phyloP scores from a whole-genome alignment of 2,113 vertebrate genomes.

The Mirounga angustirostris region DNA sequence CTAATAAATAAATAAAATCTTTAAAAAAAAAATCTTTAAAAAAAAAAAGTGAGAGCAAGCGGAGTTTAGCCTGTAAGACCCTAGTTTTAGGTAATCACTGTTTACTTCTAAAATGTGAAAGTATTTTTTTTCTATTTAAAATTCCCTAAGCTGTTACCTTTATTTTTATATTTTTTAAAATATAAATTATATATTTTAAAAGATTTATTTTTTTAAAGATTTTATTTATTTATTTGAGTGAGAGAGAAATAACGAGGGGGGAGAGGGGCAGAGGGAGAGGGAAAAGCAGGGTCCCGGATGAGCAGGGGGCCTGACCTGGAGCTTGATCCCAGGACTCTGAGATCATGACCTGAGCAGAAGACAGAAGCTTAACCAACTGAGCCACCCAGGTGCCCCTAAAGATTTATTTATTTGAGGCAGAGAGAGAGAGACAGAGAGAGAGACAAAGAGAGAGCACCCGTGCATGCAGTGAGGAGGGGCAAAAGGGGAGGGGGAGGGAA shows the following conservation, averaged over 20 bases:
- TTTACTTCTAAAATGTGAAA: not conserved
- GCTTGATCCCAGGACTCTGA: too few species aligned
- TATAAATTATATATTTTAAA: too few species aligned
- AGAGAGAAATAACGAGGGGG: too few species aligned
- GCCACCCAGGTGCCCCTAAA: not conserved
- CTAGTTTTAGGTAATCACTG: not conserved
- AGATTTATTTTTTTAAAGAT: too few species aligned
- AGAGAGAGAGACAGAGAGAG: not conserved
- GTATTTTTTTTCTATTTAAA: slow-evolving; percentile 8
- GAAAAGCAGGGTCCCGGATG: too few species aligned
- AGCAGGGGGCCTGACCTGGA: too few species aligned
- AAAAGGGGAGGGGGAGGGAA: not conserved
- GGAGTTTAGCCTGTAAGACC: not conserved
- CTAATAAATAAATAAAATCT: too few species aligned
- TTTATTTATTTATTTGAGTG: too few species aligned
- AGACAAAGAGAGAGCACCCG: not conserved
- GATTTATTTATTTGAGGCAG: not conserved
- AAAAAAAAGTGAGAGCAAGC: not conserved
- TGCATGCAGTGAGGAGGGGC: not conserved
- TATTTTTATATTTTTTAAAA: not conserved
- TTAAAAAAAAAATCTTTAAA: too few species aligned
- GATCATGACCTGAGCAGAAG: too few species aligned
- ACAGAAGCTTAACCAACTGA: too few species aligned
- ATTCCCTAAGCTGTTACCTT: not conserved
- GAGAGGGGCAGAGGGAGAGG: too few species aligned